Base-by-base conservation (phyloP, 2,888 invertebrate species). In the Pilophorus perplexus region DNA sequence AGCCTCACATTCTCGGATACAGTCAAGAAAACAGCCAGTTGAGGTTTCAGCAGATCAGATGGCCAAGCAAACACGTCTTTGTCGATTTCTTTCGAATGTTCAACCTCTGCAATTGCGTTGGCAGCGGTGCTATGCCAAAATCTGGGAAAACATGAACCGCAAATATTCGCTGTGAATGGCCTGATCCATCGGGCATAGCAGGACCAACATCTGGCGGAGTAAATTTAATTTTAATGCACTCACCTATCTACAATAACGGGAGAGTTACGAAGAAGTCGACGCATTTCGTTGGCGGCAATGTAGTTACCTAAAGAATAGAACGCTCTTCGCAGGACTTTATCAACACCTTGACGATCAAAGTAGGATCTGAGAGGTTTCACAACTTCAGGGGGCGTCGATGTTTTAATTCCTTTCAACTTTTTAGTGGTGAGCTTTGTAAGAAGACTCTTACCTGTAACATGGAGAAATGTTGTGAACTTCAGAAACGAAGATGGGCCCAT, bases 81-180 rank as follows among this genome's bases (percentile, higher is more conserved):
- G 18, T 40, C 42, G 25, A 59, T 25, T 2, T 71, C 68, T 20
- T 74, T 72, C 55, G 71, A 46, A 64, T 75, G 72, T 18, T 73
- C 72, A 52, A 71, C 44, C 65, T 75, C 72, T 1, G 79, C 78
- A 33, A 79, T 69, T 1, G 78, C 77, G 72, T 75, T 79, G 1
- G 79, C 78, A n/a, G 76, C 75, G 8, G 80, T 79, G 12, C 79
- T 79, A 73, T 80, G 79, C 79, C 79, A 80, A 71, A 75, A 80
- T 71, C 80, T 77, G 68, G 5, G 22, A 62, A 18, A 1, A 48
- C 3, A 20, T 1, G 25, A 18, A 42, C 8, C 22, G 8, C 5
- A 20, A 48, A 2, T 10, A 8, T 2, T 18, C 4, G 20, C 16
- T 25, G 12, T 23, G 38, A 6, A 38, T 3, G 14, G 6, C 6